phyloP scores from a whole-genome alignment of 2,888 invertebrate genomes.

The Eilema sororculum region DNA sequence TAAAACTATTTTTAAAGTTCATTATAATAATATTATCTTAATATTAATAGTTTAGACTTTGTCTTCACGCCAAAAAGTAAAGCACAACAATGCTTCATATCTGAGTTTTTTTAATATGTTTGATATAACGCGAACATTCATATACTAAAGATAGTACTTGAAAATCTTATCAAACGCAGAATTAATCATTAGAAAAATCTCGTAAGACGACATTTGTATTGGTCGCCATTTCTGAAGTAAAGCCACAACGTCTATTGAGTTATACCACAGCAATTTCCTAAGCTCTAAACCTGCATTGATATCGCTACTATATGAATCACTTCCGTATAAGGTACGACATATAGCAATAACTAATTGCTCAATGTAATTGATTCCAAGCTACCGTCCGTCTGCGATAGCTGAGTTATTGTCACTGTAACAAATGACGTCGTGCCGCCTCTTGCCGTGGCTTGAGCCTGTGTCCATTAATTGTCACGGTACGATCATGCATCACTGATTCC shows the following conservation, averaged over 20 bases:
- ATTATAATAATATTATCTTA: no score
- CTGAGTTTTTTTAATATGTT: neutral
- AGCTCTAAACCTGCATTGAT: constrained; percentile 28
- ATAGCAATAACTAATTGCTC: constrained; percentile 43
- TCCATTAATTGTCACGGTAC: constrained; percentile 26
- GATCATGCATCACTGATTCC: constrained; percentile 60
- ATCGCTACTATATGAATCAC: constrained; percentile 35
- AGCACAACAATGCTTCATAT: no score
- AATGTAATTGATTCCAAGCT: constrained; percentile 46
- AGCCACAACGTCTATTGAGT: neutral
- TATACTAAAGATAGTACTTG: neutral
- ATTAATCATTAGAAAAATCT: neutral
- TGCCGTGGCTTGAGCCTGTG: constrained; percentile 11
- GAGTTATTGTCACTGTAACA: constrained; percentile 49
- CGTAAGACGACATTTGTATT: neutral
- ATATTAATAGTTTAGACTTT: no score
- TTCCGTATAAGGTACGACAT: constrained; percentile 40
- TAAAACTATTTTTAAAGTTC: no score
- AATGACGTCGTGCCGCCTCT: constrained; percentile 45
- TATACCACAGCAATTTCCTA: constrained; percentile 8
- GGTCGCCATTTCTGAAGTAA: neutral
- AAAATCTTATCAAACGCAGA: neutral
- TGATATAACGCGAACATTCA: neutral
- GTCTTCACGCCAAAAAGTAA: no score
- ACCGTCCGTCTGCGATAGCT: constrained; percentile 49